Evolutionary conservation across 2,888 invertebrate species (phyloP).

Genomic region (Synanthedon andrenaeformis): DNA sequence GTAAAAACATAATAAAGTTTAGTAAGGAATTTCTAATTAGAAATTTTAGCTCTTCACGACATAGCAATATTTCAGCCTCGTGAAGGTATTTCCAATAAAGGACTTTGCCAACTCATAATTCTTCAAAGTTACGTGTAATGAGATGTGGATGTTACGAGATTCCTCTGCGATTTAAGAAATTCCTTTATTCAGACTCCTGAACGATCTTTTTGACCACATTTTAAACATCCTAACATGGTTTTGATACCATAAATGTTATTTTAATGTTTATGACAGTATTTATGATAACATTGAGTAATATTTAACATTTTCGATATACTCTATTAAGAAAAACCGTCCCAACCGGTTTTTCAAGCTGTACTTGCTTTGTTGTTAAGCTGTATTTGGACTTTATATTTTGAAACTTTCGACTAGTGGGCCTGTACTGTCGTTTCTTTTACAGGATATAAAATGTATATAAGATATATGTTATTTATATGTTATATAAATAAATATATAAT

Average conservation of each 20-base stretch:
- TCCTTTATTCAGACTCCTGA: constrained; percentile 3
- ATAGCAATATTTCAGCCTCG: constrained; percentile 69
- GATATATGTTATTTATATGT: no score
- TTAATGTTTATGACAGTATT: neutral
- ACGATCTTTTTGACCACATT: neutral
- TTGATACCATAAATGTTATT: neutral
- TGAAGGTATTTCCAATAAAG: constrained; percentile 71
- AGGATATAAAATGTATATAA: no score
- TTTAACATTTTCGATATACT: neutral
- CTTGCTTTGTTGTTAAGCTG: no score
- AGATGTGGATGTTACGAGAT: constrained; percentile 67
- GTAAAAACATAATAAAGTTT: constrained; percentile 69
- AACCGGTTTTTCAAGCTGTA: no score
- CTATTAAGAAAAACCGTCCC: no score
- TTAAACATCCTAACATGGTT: neutral
- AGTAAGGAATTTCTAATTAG: constrained; percentile 69
- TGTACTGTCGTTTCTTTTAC: no score
- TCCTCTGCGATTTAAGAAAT: constrained; percentile 33
- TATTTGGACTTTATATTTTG: no score
- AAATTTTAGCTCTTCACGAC: constrained; percentile 69
- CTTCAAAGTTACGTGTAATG: constrained; percentile 69
- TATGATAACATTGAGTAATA: neutral
- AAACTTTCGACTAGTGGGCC: no score
- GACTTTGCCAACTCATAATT: constrained; percentile 71
- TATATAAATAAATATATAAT: no score